These are phyloP conservation scores for Otolemur crassicaudatus DNA, from an alignment of 2,797 vertebrate species.

Conservation along the genomic window DNA sequence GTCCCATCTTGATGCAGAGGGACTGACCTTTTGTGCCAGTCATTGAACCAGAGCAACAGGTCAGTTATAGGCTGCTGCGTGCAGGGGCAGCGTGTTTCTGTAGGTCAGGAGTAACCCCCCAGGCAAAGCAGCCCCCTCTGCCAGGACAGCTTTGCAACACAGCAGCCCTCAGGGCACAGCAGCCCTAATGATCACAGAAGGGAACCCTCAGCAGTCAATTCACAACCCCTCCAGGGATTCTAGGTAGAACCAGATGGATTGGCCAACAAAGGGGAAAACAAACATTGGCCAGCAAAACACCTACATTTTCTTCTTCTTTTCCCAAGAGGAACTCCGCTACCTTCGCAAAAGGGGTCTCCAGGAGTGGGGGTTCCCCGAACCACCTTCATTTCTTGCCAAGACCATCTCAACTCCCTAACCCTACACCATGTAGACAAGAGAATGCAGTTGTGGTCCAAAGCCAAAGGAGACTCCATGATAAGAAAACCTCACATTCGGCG, in stretches of 20 bases:
- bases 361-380: background rate
- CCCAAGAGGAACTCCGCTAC: background rate
- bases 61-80: background rate
- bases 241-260: background rate
- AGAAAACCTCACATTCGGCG: background rate
- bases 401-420: background rate
- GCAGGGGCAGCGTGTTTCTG: background rate
- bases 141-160: background rate
- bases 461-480: background rate
- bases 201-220: background rate
- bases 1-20: background rate
- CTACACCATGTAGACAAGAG: background rate
- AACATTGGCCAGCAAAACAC: background rate
- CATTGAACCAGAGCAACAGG: accelerated
- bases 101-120: too few species aligned
- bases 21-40: background rate
- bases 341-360: background rate
- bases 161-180: background rate
- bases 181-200: background rate
- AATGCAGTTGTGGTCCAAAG: background rate
- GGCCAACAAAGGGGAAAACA: background rate
- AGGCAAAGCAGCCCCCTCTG: background rate
- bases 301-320: background rate
- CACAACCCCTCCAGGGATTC: background rate
- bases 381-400: background rate